These are phyloP conservation scores for Indri indri DNA, from an alignment of 2,113 vertebrate genomes.

Conservation along the genomic window DNA sequence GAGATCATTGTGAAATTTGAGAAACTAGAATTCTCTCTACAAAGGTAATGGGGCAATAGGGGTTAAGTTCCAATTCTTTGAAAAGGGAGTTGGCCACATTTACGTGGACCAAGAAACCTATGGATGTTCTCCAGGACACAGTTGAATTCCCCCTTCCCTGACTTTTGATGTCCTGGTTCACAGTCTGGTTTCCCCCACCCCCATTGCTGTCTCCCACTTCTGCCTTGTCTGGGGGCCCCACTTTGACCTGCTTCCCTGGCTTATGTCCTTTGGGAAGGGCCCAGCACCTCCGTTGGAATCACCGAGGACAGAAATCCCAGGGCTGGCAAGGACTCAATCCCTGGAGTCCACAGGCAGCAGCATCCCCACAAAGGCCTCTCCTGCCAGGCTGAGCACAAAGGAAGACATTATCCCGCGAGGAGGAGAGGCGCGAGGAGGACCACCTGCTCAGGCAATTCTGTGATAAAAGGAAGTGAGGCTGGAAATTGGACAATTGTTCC, in stretches of 20 bases:
- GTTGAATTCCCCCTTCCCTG: background rate
- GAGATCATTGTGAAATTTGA: background rate
- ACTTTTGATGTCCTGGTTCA: background rate
- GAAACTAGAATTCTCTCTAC: background rate
- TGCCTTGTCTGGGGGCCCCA: background rate
- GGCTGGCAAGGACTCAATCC: slow-evolving; percentile 41
- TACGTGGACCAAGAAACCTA: background rate
- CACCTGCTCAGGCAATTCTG: slow-evolving; percentile 85
- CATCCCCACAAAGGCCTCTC: slow-evolving; percentile 11
- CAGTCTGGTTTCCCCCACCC: accelerated
- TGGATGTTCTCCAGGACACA: background rate
- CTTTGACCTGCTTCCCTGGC: background rate
- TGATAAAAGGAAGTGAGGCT: slow-evolving; percentile 78
- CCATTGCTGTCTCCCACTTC: background rate
- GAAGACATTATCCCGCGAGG: background rate
- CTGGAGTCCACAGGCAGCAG: background rate
- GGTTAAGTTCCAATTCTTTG: background rate
- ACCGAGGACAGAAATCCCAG: slow-evolving; percentile 17
- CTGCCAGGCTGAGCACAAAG: slow-evolving; percentile 67
- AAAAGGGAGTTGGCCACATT: background rate
- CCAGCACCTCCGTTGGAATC: background rate
- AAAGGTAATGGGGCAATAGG: background rate
- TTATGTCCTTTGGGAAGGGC: background rate
- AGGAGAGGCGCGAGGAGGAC: slow-evolving; percentile 67
- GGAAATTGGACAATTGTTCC: slow-evolving; percentile 83